phyloP scores from a whole-genome alignment of 2,113 vertebrate genomes.

The Bubo scandiacus region DNA sequence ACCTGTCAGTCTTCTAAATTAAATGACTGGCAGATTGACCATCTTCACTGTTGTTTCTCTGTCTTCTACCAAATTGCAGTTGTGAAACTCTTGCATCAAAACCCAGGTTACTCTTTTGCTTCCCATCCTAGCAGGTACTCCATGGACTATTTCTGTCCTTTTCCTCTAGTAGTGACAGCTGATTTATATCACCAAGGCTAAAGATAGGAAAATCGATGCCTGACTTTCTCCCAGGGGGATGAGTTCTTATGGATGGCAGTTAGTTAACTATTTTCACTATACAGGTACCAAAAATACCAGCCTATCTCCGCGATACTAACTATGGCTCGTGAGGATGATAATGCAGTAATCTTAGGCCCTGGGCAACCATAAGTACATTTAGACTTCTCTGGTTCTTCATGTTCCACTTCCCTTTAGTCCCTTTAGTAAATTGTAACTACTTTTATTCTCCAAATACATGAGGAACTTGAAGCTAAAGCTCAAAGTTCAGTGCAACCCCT shows the following conservation, averaged over 20 bases:
- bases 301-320: accelerated
- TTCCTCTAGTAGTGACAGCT: neutral
- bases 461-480: neutral
- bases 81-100: neutral
- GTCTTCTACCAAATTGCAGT: neutral
- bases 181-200: neutral
- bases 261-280: neutral
- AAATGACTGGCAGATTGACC: neutral
- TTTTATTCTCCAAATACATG: neutral
- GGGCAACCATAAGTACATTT: neutral
- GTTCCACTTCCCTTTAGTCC: neutral
- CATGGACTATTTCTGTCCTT: neutral
- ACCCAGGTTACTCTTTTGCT: neutral
- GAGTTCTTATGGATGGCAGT: neutral
- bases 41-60: neutral
- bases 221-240: neutral
- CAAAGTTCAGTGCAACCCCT: neutral
- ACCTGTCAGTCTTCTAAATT: neutral
- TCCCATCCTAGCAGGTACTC: neutral
- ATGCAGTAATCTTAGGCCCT: neutral
- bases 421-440: neutral
- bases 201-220: neutral
- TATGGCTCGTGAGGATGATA: neutral
- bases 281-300: neutral
- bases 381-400: neutral